Evolutionary conservation across 1,140 invertebrate species (phyloP), one percentile per base, ranked within the genome.

Genomic region (Zaprionus tsacasi): DNA sequence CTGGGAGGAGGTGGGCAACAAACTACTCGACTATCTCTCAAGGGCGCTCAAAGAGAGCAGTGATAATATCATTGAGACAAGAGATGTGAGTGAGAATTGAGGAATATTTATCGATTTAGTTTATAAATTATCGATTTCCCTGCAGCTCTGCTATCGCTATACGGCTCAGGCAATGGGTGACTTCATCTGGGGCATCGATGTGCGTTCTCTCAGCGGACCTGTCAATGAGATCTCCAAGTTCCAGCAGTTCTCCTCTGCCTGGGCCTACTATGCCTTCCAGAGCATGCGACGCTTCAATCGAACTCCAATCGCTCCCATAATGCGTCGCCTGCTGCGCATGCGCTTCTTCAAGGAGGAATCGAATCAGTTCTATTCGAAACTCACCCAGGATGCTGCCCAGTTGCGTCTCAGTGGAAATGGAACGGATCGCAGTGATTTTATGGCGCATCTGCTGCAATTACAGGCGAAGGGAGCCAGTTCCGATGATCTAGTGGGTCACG

Each of bases 401-500:
- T 61, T 93, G 13, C 59, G 93, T n/a, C 79, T 59, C 30, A 79
- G 15, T 21, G 69, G 81, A 45, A 57, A 7, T 12, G 72, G 72
- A 0, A 57, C 73, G 0, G 74, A 81, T 12, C 86, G 92, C 11
- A 71, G 72, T 13, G 93, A 93, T 66, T 93, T 90, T 57, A 56
- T 93, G 4, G 73, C 93, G 3, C 78, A 92, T 45, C 25, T 93
- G 58, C 63, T 93, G n/a, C 78, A 92, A 45, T 70, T 86, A 50
- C 85, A 93, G 75, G 87, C 86, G 56, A 78, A 74, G 82, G 92
- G 92, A 64, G 93, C 94, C 21, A 92, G 90, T 1, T 93, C 94
- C 1, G 93, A 94, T 21, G 94, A 95, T 72, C 92, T 96, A 8
- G 91, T 95, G 21, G 93, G 93, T 0, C 93, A 94, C 86, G 92